These are phyloP conservation scores for Stictonetta naevosa DNA, from an alignment of 2,113 vertebrate species.

Conservation along the genomic window DNA sequence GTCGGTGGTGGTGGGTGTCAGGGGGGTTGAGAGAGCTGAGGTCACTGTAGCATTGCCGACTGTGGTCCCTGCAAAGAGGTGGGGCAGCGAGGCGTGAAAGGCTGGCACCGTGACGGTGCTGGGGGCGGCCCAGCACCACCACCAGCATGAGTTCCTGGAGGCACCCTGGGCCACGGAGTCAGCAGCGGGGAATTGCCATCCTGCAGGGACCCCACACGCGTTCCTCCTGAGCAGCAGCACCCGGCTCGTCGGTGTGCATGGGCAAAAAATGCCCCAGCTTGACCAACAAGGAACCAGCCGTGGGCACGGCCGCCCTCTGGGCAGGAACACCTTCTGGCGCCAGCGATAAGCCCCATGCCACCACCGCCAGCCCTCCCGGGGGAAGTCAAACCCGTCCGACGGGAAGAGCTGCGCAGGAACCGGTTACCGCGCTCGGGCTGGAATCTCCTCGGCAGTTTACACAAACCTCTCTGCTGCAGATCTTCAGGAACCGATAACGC, in stretches of 20 bases:
- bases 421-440: neutral
- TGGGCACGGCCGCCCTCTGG: rapidly evolving
- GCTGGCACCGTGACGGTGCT: neutral
- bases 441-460: slow-evolving; percentile 17
- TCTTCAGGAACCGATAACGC: slow-evolving; percentile 11
- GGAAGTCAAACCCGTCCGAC: neutral
- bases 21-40: rapidly evolving
- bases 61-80: neutral
- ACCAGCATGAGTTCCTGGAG: neutral
- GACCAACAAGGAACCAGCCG: neutral
- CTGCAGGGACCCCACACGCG: neutral
- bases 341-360: neutral
- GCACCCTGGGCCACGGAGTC: rapidly evolving
- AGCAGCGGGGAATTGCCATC: rapidly evolving
- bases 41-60: rapidly evolving
- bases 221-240: neutral
- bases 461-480: slow-evolving; percentile 17
- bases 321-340: neutral
- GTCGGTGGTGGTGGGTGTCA: rapidly evolving
- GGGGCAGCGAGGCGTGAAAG: neutral
- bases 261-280: neutral
- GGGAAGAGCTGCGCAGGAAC: slow-evolving; percentile 30
- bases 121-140: rapidly evolving
- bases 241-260: neutral
- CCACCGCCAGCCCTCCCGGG: neutral